Conservation (phyloP, 2,113 vertebrate genomes). For the Heliornis fulica region DNA sequence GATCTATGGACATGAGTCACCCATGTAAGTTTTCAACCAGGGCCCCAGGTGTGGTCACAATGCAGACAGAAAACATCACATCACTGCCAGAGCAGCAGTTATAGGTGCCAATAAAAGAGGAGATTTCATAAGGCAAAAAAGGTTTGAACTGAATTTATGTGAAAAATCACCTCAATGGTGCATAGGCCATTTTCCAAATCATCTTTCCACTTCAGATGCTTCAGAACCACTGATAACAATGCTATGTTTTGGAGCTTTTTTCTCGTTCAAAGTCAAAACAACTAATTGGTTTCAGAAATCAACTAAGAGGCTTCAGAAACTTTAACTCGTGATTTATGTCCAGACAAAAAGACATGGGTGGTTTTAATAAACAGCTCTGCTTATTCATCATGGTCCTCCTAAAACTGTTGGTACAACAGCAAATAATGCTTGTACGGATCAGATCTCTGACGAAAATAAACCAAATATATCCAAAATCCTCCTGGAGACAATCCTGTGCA, state of each 20-base stretch:
- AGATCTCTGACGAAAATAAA: background rate
- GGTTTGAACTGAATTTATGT: background rate
- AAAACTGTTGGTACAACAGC: background rate
- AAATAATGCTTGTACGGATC: background rate
- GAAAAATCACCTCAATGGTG: slow-evolving; percentile 14
- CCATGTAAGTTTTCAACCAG: accelerated
- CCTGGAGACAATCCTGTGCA: no score
- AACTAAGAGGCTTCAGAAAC: background rate
- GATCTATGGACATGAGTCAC: background rate
- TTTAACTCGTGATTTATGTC: background rate
- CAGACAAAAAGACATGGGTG: background rate
- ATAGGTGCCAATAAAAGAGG: background rate
- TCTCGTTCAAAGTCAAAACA: background rate
- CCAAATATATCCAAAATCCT: background rate
- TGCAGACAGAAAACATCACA: background rate
- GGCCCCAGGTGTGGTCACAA: accelerated
- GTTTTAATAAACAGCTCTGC: slow-evolving; percentile 3
- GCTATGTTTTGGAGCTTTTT: background rate
- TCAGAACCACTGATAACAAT: background rate
- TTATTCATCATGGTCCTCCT: background rate
- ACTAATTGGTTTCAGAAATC: no score
- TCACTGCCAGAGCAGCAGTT: accelerated
- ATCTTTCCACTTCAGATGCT: background rate
- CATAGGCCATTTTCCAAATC: background rate
- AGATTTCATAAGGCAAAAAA: background rate